Base-by-base conservation (phyloP, 2,888 invertebrate genomes). In the Tipula unca region DNA sequence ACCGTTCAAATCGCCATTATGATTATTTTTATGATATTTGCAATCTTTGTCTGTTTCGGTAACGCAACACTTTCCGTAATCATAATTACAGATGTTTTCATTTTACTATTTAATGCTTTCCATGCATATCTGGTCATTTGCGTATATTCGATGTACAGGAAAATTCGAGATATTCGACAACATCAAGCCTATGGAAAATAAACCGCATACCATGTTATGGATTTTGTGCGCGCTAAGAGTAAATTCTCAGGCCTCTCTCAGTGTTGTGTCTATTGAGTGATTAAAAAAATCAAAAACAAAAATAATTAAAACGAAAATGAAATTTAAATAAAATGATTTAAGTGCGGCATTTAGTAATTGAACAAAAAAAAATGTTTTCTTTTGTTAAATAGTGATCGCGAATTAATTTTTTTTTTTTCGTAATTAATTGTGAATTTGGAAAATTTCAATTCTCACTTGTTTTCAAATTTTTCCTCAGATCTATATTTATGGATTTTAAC, bases 281-380 rank as follows among this genome's bases (percentile, higher is more conserved):
- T 48, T 48, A 17, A 5, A n/a, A 54, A 54, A 54, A 3, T 10
- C 2, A 39, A 54, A 54, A 25, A 69, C 20, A 69, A 25, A 69
- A 69, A 20, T 25, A 69, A 20, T 3, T 25, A 25, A 20, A 32
- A 32, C 32, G 32, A 8, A 69, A 69, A 69, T 10, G n/a, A 48
- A 48, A 69, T 25, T 69, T 69, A 69, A 69, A 69, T 69, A 69
- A 69, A 69, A 69, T 69, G 69, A 69, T 69, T 69, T 69, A 69
- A 69, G 69, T 69, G 69, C 69, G 69, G 69, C 69, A 69, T 69
- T 69, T 69, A 69, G 25, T 69, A 69, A 69, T 48, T 39, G 13
- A 48, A 17, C 17, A 17, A 17, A 48, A 69, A 17, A 48, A 69
- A 69, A 69, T 25, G 8, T 20, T 69, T 69, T 69, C 69, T 69